A percentile compares a stretch with the other conserved stretches of the same genome.
These are phyloP conservation scores for Papilio elwesi DNA, from an alignment of 2,888 invertebrate species.

Conservation along the genomic window DNA sequence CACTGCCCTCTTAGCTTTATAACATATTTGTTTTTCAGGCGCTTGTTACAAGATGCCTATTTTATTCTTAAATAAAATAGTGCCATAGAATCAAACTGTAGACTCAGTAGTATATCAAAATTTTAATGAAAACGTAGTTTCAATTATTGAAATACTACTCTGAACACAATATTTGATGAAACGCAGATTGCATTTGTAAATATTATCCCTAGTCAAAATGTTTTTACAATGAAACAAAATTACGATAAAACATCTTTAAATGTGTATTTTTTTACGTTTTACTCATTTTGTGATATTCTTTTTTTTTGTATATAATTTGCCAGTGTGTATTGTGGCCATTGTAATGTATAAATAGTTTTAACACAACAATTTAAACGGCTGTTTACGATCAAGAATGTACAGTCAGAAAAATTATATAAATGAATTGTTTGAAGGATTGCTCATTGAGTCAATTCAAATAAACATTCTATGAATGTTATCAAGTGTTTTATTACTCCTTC, in stretches of 20 bases:
- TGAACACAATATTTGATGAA: conserved; percentile 34
- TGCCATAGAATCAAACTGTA: conserved; percentile 64
- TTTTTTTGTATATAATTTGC: conserved; percentile 71
- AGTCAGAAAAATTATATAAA: conserved; percentile 54
- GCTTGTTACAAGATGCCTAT: conserved; percentile 64
- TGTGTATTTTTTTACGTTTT: conserved; percentile 54
- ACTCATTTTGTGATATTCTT: conserved; percentile 76
- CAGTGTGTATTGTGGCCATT: conserved; percentile 76
- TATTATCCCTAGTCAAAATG: conserved; percentile 64
- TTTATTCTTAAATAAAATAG: conserved; percentile 75
- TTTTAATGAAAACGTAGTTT: conserved; percentile 46
- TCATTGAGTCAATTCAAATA: conserved; percentile 71
- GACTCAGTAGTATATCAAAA: conserved; percentile 42
- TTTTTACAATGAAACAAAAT: conserved; percentile 45
- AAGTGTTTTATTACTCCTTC: conserved; percentile 56
- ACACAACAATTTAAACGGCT: conserved; percentile 40
- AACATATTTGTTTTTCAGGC: conserved; percentile 52
- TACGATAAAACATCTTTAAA: conserved; percentile 41
- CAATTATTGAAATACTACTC: conserved; percentile 33
- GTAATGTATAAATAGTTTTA: conserved; percentile 54
- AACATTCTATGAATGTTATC: conserved; percentile 80
- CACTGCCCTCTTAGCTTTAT: conserved; percentile 59
- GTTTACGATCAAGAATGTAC: conserved; percentile 58
- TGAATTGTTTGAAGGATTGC: conserved; percentile 69
- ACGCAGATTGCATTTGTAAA: conserved; percentile 46